Evolutionary conservation across 2,113 vertebrate genomes (phyloP).

Genomic region (Pituophis catenifer): DNA sequence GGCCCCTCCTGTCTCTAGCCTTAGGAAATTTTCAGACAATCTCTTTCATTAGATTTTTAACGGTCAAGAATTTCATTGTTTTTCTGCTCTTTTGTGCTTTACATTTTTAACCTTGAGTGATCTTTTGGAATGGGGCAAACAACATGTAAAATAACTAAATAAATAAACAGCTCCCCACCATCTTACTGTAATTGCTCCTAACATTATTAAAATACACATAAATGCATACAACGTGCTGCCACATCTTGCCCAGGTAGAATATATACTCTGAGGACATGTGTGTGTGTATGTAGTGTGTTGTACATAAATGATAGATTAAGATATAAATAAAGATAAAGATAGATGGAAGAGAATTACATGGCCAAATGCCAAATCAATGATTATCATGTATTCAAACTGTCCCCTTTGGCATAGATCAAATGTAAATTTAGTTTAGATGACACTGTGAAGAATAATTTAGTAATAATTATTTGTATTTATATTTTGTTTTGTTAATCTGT

Average conservation of each 20-base stretch:
- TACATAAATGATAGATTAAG: neutral
- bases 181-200: neutral
- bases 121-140: neutral
- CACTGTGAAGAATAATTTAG: neutral
- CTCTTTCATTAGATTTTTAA: neutral
- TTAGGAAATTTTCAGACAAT: neutral
- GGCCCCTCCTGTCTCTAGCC: neutral
- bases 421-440: neutral
- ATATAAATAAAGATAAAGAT: no score
- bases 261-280: neutral
- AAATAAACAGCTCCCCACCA: neutral
- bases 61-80: neutral
- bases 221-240: neutral
- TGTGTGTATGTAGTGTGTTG: neutral
- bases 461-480: neutral
- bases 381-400: neutral
- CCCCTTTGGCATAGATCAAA: neutral
- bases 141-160: neutral
- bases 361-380: neutral
- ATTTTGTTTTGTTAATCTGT: neutral
- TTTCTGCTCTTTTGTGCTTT: neutral
- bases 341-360: neutral
- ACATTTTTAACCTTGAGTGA: neutral
- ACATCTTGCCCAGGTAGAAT: neutral
- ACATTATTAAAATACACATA: neutral